Evolutionary conservation across 2,113 vertebrate genomes (phyloP).

Genomic region (Nanger granti): DNA sequence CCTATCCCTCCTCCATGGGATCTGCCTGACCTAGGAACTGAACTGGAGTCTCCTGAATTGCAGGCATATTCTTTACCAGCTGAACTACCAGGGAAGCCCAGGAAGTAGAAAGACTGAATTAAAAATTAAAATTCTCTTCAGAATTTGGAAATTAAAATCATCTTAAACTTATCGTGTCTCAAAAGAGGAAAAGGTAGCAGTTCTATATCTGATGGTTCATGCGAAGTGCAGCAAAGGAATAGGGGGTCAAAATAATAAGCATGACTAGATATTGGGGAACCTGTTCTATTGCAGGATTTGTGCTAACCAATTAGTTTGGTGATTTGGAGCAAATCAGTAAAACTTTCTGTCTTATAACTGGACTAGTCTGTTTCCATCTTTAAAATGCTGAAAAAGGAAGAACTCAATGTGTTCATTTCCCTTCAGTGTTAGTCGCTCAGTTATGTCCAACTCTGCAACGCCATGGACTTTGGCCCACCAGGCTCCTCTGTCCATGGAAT

Average conservation of each 20-base stretch:
- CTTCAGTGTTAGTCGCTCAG: not conserved
- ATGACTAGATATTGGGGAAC: not conserved
- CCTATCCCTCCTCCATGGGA: not conserved
- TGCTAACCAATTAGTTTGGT: not conserved
- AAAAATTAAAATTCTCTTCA: conserved; percentile 17
- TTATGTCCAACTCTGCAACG: not conserved
- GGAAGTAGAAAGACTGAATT: not conserved
- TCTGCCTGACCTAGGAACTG: not conserved
- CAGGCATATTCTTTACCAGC: not conserved
- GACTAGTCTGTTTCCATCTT: not conserved
- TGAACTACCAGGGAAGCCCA: not conserved
- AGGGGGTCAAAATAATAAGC: not conserved
- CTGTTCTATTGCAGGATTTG: not conserved
- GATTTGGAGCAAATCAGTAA: not conserved
- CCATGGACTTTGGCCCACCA: not conserved
- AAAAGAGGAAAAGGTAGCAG: not conserved
- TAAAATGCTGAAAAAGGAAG: not conserved
- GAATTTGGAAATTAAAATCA: conserved; percentile 48
- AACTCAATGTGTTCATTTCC: not conserved
- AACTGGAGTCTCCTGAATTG: not conserved
- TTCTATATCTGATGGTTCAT: not conserved
- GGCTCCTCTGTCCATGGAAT: not conserved
- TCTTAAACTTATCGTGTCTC: not conserved
- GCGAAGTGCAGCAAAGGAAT: not conserved
- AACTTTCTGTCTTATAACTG: not conserved